Evolutionary conservation across 2,888 invertebrate species (phyloP).

Genomic region (Rhaphigaster nebulosa): DNA sequence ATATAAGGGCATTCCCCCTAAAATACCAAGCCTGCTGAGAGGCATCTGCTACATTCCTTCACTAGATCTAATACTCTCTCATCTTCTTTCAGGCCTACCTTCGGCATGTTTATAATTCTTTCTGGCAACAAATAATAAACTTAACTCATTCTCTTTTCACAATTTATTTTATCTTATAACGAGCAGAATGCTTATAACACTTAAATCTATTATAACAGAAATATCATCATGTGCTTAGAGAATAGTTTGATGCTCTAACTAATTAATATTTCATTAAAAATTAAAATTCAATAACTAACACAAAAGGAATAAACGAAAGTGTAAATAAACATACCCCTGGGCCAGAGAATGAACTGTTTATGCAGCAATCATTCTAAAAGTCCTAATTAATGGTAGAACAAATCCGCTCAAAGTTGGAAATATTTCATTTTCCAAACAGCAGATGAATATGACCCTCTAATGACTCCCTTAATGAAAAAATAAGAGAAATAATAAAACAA

Average conservation of each 20-base stretch:
- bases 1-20: slow-evolving; percentile 9
- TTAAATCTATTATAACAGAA: not conserved
- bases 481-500: too few species aligned
- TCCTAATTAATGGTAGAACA: not conserved
- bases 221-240: not conserved
- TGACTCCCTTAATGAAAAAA: too few species aligned
- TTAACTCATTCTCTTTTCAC: not conserved
- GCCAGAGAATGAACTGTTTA: not conserved
- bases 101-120: not conserved
- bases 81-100: not conserved
- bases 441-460: too few species aligned
- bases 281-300: too few species aligned
- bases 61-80: not conserved
- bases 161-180: not conserved
- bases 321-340: not conserved
- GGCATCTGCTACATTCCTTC: slow-evolving; percentile 4
- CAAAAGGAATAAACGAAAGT: not conserved
- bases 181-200: not conserved
- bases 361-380: not conserved
- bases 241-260: not conserved
- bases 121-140: not conserved
- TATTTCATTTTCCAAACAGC: too few species aligned
- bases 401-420: not conserved
- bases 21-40: not conserved
- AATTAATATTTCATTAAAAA: not conserved